Base-by-base conservation (phyloP, 1,140 invertebrate species). In the Cotesia glomerata region DNA sequence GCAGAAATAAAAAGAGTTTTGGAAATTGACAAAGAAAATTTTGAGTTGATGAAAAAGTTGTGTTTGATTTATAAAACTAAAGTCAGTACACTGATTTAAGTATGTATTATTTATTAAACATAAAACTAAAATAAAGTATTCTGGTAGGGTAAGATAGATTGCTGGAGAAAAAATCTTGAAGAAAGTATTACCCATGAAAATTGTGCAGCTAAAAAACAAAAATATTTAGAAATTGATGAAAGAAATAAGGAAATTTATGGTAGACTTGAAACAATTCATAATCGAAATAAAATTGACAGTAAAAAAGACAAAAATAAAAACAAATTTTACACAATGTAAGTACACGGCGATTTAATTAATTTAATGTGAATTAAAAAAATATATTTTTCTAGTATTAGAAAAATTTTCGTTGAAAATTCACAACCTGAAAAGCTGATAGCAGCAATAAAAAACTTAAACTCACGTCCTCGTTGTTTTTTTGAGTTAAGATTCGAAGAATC, bases 1-100 rank as follows among this genome's bases (percentile, higher is more conserved):
- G 62, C 75, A 7, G 84, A 88, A 74, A 78, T 75, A 1, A 4
- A n/a, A 16, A 71, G 76, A 64, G 36, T 86, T 32, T 70, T 59
- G 63, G 4, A 79, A 61, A 83, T 88, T 66, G 88, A 88, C 63
- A 78, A 76, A 69, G 76, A 87, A 73, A 89, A 89, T 74, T 83
- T 88, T 56, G 63, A 84, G 13, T 45, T 89, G 3, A n/a, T 87
- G 4, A 82, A 84, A 72, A 81, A 78, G 49, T 79, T 89, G 5
- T 86, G 88, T 67, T 52, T 72, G 7, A 84, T 87, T 68, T 78
- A 81, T 73, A 77, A 84, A 75, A 74, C 78, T 5, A 82, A 81
- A 45, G 88, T 89, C 76, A 79, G 80, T 82, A 2, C 1, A 26
- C 26, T 26, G 26, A 26, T 26, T 26, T 26, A 26, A 78, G 45